Evolutionary conservation across 2,888 invertebrate species (phyloP).

Genomic region (Tholera decimalis): DNA sequence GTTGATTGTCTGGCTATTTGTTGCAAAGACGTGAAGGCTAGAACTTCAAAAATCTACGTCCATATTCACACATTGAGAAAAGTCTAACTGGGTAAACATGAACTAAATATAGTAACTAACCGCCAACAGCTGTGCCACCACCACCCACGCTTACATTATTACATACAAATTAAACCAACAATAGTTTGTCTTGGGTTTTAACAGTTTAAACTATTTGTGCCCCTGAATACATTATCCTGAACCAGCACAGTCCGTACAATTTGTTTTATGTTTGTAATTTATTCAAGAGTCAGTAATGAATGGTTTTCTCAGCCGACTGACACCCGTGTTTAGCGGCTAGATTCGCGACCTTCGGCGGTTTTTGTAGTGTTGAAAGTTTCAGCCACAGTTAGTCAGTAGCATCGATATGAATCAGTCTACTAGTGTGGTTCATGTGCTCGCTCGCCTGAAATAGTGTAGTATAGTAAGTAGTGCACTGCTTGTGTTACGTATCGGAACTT

Average conservation of each 20-base stretch:
- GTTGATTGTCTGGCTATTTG: neutral
- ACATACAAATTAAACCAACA: conserved; percentile 25
- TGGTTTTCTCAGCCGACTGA: conserved; percentile 51
- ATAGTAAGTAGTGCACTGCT: conserved; percentile 78
- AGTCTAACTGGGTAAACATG: conserved; percentile 8
- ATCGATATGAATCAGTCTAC: conserved; percentile 85
- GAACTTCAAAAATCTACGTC: neutral
- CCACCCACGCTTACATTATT: conserved; percentile 24
- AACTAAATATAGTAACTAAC: conserved; percentile 21
- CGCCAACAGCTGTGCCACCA: conserved; percentile 26
- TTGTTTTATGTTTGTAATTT: conserved; percentile 52
- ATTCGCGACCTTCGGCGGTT: conserved; percentile 80
- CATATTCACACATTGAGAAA: neutral
- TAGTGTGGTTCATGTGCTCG: conserved; percentile 80
- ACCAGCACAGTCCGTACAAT: conserved; percentile 35
- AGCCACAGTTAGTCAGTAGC: conserved; percentile 68
- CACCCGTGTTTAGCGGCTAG: conserved; percentile 59
- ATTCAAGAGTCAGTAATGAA: conserved; percentile 59
- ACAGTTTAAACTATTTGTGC: conserved; percentile 33
- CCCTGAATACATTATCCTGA: conserved; percentile 49
- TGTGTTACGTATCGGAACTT: conserved; percentile 74
- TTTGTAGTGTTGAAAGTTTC: conserved; percentile 85
- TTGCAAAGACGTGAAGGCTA: neutral
- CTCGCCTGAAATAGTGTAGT: conserved; percentile 84
- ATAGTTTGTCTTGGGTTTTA: conserved; percentile 42